Base-by-base conservation (phyloP, 2,888 invertebrate species). In the Campaea margaritaria region DNA sequence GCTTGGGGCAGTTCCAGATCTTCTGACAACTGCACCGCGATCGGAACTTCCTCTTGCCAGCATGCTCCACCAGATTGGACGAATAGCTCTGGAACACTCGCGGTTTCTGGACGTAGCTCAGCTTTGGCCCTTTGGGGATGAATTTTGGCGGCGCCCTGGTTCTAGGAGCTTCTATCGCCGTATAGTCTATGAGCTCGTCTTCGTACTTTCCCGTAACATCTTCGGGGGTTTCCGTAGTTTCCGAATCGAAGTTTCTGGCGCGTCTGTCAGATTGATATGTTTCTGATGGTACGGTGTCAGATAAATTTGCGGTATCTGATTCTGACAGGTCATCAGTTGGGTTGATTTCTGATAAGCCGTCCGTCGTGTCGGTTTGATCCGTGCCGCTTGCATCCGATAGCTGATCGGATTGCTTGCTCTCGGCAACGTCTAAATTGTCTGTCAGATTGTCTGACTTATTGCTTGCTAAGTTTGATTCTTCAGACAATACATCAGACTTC, bases 1-100 rank as follows among this genome's bases (percentile, higher is more conserved):
- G 62, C 55, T 91, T 93, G 0, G 88, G 87, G 68, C 93, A 93
- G 64, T 93, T 93, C 82, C 87, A 89, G 16, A 93, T 92, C 64
- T 83, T 91, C 56, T 87, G 90, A 57, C 93, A 93, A 0, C 90
- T 72, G 59, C 93, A 93, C n/a, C 78, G 76, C 0, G 91, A 91
- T 43, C 77, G 74, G 58, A 86, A 93, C 48, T 70, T 78, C 58
- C 89, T 81, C 45, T 79, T 85, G 0, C 80, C 76, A 0, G 72
- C 49, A 12, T 72, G 74, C 1, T 85, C 81, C 9, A 92, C 67
- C n/a, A 83, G 69, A 61, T 91, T 92, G 13, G 80, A 68, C 5
- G 75, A 71, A 2, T 78, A 74, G 13, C 68, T 70, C 0, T 67
- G 62, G 2, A 65, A 69, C 0, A 76, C 60, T 58, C 82, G 83